phyloP scores from a whole-genome alignment of 2,797 vertebrate genomes.

The Menidia menidia region DNA sequence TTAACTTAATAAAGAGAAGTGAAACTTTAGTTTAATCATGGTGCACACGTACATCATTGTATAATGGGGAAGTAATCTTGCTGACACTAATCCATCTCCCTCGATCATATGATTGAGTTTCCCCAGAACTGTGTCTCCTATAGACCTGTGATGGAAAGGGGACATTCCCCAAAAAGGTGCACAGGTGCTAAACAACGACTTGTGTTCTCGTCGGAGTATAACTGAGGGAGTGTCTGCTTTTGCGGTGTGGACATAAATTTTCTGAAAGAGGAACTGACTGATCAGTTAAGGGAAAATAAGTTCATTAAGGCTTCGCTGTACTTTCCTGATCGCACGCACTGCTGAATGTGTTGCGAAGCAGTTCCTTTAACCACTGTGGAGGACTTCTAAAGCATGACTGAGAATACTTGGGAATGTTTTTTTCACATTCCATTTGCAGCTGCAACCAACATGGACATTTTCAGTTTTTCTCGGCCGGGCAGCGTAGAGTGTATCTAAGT shows the following conservation, averaged over 20 bases:
- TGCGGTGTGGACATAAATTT: neutral
- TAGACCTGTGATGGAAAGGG: neutral
- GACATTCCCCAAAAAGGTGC: constrained; percentile 22
- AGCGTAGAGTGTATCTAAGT: constrained; percentile 12
- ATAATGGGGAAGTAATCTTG: neutral
- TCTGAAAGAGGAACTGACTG: neutral
- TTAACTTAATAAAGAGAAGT: neutral
- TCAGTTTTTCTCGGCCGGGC: neutral
- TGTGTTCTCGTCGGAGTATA: neutral
- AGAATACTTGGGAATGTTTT: constrained; percentile 9
- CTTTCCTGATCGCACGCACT: neutral
- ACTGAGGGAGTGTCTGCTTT: neutral
- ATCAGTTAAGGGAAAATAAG: neutral
- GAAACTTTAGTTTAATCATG: neutral
- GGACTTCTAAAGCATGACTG: constrained; percentile 13
- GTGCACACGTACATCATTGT: neutral
- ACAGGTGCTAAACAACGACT: neutral
- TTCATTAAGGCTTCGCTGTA: neutral
- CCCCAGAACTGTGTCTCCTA: neutral
- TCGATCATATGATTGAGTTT: constrained; percentile 42
- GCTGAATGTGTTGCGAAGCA: constrained; percentile 6
- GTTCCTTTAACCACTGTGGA: constrained; percentile 16
- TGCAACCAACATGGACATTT: neutral
- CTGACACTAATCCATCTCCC: neutral
- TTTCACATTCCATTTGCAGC: constrained; percentile 24